Base-by-base conservation (phyloP, 2,888 invertebrate genomes). In the Tridacna crocea region DNA sequence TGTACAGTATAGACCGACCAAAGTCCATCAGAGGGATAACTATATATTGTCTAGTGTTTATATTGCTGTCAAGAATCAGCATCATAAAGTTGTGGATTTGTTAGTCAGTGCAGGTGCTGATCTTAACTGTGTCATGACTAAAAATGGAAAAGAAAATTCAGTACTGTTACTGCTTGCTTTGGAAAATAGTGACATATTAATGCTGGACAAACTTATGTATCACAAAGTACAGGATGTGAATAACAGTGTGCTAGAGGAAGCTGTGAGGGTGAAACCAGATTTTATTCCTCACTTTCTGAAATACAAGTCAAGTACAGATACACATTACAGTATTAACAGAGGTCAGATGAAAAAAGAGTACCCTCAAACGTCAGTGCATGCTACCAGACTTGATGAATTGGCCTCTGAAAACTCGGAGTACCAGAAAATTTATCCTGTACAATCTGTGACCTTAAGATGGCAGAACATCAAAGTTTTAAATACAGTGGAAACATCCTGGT, bases 321-420 rank as follows among this genome's bases (percentile, higher is more conserved):
- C 82, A 48, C 99, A 99, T 92, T 97, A 97, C 94, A 97, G 98
- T 94, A 96, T 99, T 72, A 98, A 99, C 95, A 98, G 98, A 93
- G 97, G 97, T 87, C 96, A 96, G 0, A 96, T 98, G 94, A 96
- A 96, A 0, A 96, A 96, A 90, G 95, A 95, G 26, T 95, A 96
- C 87, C 95, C 95, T 19, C 95, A 96, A 0, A 95, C 95, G 3
- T 93, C 95, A 0, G 51, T 72, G 4, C 95, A 55, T n/a, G 26
- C 95, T 46, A 88, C 90, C 10, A 80, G 13, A 94, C 93, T 95
- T 47, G 95, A 83, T 22, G 76, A 76, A n/a, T 22, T 85, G 13
- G 72, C 55, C 0, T 87, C 90, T 1, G 24, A 82, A 15, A 89
- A 92, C 58, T 73, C 85, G 13, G 84, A 87, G 11, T 85, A 82